A percentile compares a stretch with the other conserved stretches of the same genome.
Conservation (phyloP, 2,888 invertebrate species). For the Chelonus formosanus region DNA sequence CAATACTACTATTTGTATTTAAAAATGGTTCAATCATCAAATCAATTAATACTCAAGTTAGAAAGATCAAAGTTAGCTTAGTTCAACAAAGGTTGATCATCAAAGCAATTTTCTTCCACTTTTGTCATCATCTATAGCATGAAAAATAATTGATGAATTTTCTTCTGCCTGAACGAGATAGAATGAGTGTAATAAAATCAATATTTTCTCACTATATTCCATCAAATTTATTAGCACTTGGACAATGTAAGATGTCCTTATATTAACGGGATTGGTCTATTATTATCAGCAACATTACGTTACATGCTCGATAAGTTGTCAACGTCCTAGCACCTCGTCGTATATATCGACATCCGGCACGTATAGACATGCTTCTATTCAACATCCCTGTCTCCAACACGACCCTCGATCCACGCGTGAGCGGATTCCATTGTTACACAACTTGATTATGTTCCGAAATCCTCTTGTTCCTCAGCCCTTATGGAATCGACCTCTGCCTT, state of each 20-base stretch:
- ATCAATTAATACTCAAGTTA: too few relatives aligned
- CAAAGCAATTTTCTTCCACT: too few relatives aligned
- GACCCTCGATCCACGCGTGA: slow-evolving; percentile 24
- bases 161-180: too few relatives aligned
- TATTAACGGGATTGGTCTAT: slow-evolving; percentile 5
- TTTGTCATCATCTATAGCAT: too few relatives aligned
- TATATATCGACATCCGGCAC: slow-evolving; percentile 38
- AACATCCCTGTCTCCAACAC: slow-evolving; percentile 11
- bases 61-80: too few relatives aligned
- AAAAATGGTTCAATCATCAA: too few relatives aligned
- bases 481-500: neutral
- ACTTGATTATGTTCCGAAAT: slow-evolving; percentile 44
- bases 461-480: slow-evolving; percentile 24
- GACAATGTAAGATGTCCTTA: neutral
- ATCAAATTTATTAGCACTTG: too few relatives aligned
- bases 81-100: too few relatives aligned
- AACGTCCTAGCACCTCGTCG: slow-evolving; percentile 11
- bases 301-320: slow-evolving; percentile 15
- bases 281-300: slow-evolving; percentile 18
- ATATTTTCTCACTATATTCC: too few relatives aligned
- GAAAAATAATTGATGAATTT: neutral
- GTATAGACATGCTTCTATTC: slow-evolving; percentile 39
- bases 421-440: slow-evolving; percentile 46
- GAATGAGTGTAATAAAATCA: too few relatives aligned
- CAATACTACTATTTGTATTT: too few relatives aligned